Base-by-base conservation (phyloP, 2,888 invertebrate species). In the Machimus atricapillus region DNA sequence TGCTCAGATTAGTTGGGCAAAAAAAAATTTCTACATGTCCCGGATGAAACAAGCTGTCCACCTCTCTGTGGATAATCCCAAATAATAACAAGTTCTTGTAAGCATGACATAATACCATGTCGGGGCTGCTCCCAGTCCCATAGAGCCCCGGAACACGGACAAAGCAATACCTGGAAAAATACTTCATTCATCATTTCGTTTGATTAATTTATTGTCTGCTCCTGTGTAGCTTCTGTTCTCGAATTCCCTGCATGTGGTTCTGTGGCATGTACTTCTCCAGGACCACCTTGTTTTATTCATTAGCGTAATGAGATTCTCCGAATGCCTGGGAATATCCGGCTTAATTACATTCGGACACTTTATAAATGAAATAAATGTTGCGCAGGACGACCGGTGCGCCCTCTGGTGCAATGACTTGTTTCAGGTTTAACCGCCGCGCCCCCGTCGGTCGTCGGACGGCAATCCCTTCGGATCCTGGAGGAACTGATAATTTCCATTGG, bases 91-190 rank as follows among this genome's bases (percentile, higher is more conserved):
- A 66, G 66, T 66, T 66, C 66, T 66, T 66, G 52, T 52, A 52
- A 46, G 27, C 27, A 79, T 78, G 16, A 23, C 31, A 79, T 79
- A 79, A 79, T 79, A 56, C 79, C 79, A 52, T 66, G 66, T 66
- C 14, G 9, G 23, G 66, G 56, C 19, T n/a, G 23, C 27, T 46
- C 79, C 52, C 52, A 27, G 23, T 46, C 79, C 79, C 79, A 27
- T 79, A 19, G 23, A 78, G 43, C 79, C 52, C 40, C 79, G 27
- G 9, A 79, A 52, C 52, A 46, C 27, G 79, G 52, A 79, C 79
- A 79, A 79, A 79, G 79, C 46, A 79, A 79, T 79, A 79, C 79
- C 79, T 79, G 79, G 52, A 79, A 79, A 79, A 79, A 79, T 79
- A 79, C 79, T 79, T 52, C 79, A 79, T 79, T 79, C 79, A 79